Base-by-base conservation (phyloP, 1,140 invertebrate genomes). In the Solenopsis invicta region DNA sequence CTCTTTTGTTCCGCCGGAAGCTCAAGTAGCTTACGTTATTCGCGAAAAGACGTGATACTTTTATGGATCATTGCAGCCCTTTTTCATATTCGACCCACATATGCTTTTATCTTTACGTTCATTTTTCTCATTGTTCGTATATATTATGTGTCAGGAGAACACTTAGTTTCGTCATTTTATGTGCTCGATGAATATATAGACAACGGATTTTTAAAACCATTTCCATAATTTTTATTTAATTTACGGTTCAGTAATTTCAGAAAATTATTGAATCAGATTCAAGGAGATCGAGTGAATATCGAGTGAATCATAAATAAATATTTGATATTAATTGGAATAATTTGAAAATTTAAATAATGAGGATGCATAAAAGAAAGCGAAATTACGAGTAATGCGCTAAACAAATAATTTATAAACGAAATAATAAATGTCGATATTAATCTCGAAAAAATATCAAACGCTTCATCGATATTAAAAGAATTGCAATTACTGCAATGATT, bases 21-120 rank as follows among this genome's bases (percentile, higher is more conserved):
- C 67, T 90, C 84, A 80, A 89, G 86, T 50, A 85, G 88, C 89
- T 90, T 88, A 85, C 8, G 54, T 74, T 41, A 67, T 56, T 50
- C 16, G 34, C 37, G 21, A 76, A 87, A 80, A 71, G 88, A 62
- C 1, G 8, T 29, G 6, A 12, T 54, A 41, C 78, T 84, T 61
- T 74, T 67, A 5, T 21, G 2, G 48, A 77, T 72, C 12, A 75
- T 62, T 69, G 3, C 52, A 75, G 1, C 34, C n/a, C 59, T 66
- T 48, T 5, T 74, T 54, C 18, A 50, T 50, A 81, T 56, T 85
- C 56, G 21, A n/a, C 18, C 16, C 34, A 50, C 18, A 24, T 10
- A 6, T 21, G 13, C 0, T 34, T 24, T 87, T 64, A 72, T 41
- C 77, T 13, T 13, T 52, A 13, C 24, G 4, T 1, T 0, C 24